phyloP scores from a whole-genome alignment of 1,140 invertebrate species.

The Leptinotarsa undecemlineata region DNA sequence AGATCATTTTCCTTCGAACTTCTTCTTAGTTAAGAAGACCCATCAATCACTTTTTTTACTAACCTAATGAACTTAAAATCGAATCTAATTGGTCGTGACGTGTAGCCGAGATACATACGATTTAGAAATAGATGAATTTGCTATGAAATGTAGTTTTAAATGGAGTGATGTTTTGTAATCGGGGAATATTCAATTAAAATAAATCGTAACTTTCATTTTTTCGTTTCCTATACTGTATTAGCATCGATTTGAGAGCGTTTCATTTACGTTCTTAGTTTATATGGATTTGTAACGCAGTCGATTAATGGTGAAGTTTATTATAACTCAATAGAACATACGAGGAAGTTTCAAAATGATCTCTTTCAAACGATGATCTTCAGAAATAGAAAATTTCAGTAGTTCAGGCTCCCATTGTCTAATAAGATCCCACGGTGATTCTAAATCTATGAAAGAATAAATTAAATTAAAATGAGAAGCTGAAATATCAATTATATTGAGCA shows the following conservation, averaged over 20 bases:
- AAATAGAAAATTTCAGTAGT: too few relatives aligned
- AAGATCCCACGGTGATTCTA: too few relatives aligned
- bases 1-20: too few relatives aligned
- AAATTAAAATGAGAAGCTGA: too few relatives aligned
- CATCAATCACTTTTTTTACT: too few relatives aligned
- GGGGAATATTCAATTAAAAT: constrained; percentile 1
- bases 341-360: too few relatives aligned
- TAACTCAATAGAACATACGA: not conserved
- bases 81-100: not conserved
- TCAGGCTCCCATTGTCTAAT: too few relatives aligned
- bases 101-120: not conserved
- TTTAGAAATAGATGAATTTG: not conserved
- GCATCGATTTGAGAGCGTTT: not conserved
- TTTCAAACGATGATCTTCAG: too few relatives aligned
- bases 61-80: not conserved
- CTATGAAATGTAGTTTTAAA: not conserved
- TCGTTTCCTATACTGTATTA: not conserved
- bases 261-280: not conserved
- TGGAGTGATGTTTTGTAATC: not conserved
- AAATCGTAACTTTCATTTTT: constrained; percentile 7
- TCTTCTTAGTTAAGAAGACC: too few relatives aligned
- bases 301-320: not conserved
- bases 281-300: not conserved
- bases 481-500: too few relatives aligned
- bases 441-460: too few relatives aligned